Percentiles rank a stretch among this genome's conserved stretches.
phyloP scores from a whole-genome alignment of 2,888 invertebrate genomes.

The Catocala nupta region DNA sequence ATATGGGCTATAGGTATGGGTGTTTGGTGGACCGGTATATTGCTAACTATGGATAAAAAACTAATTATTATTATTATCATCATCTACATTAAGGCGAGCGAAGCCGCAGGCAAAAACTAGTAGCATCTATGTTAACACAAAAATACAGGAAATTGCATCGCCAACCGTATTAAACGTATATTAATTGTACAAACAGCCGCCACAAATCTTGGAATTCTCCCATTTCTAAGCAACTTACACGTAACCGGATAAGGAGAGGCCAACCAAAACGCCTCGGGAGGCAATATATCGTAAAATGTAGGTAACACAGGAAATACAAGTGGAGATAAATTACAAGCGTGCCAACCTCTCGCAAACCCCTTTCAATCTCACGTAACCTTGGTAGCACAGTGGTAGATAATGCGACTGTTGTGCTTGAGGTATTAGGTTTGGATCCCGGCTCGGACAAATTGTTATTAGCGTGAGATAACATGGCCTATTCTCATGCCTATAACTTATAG shows the following conservation, averaged over 20 bases:
- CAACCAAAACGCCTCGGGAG: slow-evolving; percentile 36
- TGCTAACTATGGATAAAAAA: too few relatives aligned
- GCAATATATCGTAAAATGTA: slow-evolving; percentile 38
- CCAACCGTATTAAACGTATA: slow-evolving; percentile 4
- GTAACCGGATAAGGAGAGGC: slow-evolving; percentile 21
- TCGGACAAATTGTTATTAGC: too few relatives aligned
- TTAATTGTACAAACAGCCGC: slow-evolving; percentile 3
- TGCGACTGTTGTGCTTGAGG: too few relatives aligned
- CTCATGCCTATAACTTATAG: too few relatives aligned
- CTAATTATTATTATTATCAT: too few relatives aligned
- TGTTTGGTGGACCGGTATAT: too few relatives aligned
- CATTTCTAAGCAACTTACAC: slow-evolving; percentile 18
- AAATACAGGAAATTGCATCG: not conserved
- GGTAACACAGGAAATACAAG: slow-evolving; percentile 44
- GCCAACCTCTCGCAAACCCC: slow-evolving; percentile 39
- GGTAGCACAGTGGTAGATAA: not conserved
- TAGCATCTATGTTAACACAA: too few relatives aligned
- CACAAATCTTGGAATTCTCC: slow-evolving; percentile 8
- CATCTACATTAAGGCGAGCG: too few relatives aligned
- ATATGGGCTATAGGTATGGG: too few relatives aligned
- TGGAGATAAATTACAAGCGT: slow-evolving; percentile 44
- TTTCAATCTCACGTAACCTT: slow-evolving; percentile 39
- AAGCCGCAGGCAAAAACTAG: too few relatives aligned
- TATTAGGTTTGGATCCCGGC: too few relatives aligned
- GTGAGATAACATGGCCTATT: too few relatives aligned